These are phyloP conservation scores for Gobiocypris rarus DNA, from an alignment of 2,113 vertebrate genomes.

Conservation along the genomic window DNA sequence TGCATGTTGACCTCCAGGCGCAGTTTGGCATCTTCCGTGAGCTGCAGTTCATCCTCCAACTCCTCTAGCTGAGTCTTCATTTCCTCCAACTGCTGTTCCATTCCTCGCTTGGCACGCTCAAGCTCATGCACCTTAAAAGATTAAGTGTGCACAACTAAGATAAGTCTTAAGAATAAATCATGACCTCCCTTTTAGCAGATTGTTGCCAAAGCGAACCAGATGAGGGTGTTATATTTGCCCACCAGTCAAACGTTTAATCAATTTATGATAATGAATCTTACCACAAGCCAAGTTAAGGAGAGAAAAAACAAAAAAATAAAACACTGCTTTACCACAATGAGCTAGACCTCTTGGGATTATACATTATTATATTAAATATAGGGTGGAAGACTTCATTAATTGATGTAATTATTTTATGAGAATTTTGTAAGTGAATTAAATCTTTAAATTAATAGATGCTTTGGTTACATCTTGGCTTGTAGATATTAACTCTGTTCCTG, in stretches of 20 bases:
- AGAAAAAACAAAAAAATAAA: too few relatives aligned
- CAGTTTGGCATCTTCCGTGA: constrained; percentile 95
- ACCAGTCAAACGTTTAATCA: neutral
- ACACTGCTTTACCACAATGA: neutral
- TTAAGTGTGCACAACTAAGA: neutral
- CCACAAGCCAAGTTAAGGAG: too few relatives aligned
- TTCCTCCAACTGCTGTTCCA: constrained; percentile 97
- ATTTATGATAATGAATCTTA: neutral
- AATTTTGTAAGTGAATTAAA: neutral
- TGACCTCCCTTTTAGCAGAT: neutral
- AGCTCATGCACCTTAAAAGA: constrained; percentile 91
- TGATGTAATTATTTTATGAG: neutral
- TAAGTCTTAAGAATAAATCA: neutral
- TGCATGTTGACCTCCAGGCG: constrained; percentile 98
- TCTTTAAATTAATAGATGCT: neutral
- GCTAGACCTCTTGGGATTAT: neutral
- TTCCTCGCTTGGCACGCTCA: constrained; percentile 91
- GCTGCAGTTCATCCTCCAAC: constrained; percentile 96
- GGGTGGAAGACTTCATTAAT: neutral
- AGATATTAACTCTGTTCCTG: neutral
- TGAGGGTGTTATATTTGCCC: neutral
- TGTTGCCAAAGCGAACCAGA: neutral
- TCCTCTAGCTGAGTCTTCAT: constrained; percentile 95
- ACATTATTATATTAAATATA: neutral
- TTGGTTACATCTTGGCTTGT: neutral